A percentile compares a stretch with the other conserved stretches of the same genome.
These are phyloP conservation scores for Platanista minor DNA, from an alignment of 2,113 vertebrate species.

Conservation along the genomic window DNA sequence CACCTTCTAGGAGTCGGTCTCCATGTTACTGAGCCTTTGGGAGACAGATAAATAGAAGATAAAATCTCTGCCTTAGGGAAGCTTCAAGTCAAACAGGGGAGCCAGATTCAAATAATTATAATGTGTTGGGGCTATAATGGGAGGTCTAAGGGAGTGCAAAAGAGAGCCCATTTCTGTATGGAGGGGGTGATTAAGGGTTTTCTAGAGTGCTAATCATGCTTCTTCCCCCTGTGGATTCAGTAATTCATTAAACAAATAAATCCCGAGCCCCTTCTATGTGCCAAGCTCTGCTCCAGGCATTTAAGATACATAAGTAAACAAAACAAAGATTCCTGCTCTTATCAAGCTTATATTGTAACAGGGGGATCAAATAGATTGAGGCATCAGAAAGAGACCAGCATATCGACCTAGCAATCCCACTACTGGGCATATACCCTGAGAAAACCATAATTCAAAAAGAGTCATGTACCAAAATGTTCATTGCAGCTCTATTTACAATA, in stretches of 20 bases:
- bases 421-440: no score
- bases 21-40: not conserved
- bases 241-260: constrained; percentile 12
- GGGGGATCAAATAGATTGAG: not conserved
- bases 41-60: not conserved
- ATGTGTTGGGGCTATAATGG: not conserved
- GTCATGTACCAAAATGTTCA: no score
- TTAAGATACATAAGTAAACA: not conserved
- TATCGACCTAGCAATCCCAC: not conserved
- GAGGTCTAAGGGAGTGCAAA: not conserved
- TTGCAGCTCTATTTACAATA: no score
- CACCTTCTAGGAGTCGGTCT: not conserved
- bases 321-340: not conserved
- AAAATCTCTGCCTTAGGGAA: not conserved
- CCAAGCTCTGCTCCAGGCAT: not conserved
- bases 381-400: not conserved
- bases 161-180: not conserved
- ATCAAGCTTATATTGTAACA: not conserved
- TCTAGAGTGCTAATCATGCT: not conserved
- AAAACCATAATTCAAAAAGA: no score
- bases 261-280: not conserved
- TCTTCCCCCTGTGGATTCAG: not conserved
- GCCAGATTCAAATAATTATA: not conserved
- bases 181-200: not conserved
- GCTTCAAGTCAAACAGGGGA: not conserved